Evolutionary conservation across 2,113 vertebrate species (phyloP).

Genomic region (Sinocyclocheilus grahami): DNA sequence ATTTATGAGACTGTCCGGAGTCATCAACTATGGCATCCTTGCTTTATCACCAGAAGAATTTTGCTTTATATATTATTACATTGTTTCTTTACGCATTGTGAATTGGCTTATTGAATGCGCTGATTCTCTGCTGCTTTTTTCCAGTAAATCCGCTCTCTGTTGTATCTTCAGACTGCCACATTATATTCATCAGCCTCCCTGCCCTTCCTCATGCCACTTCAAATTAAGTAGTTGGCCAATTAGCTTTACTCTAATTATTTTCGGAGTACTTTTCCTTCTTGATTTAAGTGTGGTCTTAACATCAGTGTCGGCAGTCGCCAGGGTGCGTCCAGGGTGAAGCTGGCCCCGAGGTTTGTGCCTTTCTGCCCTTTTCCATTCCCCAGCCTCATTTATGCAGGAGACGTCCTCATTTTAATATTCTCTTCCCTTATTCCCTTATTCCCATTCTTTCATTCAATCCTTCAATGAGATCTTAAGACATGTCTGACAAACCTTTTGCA

Average conservation of each 20-base stretch:
- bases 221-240: slow-evolving; percentile 61
- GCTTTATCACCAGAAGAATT: not conserved
- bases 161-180: not conserved
- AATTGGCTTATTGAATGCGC: not conserved
- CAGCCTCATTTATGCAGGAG: slow-evolving; percentile 50
- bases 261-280: slow-evolving; percentile 35
- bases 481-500: slow-evolving; percentile 3
- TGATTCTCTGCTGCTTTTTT: not conserved
- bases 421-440: slow-evolving; percentile 46
- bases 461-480: not conserved
- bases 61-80: not conserved
- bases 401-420: slow-evolving; percentile 41
- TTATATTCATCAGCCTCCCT: not conserved
- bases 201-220: slow-evolving; percentile 26
- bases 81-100: not conserved
- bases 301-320: slow-evolving; percentile 58
- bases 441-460: not conserved
- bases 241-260: slow-evolving; percentile 75
- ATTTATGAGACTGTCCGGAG: not conserved
- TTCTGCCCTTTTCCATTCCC: slow-evolving; percentile 48
- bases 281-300: slow-evolving; percentile 59
- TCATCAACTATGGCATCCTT: not conserved
- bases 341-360: slow-evolving; percentile 56
- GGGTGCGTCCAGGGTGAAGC: slow-evolving; percentile 62
- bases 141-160: slow-evolving; percentile 1